A percentile compares a stretch with the other conserved stretches of the same genome.
Conservation (phyloP, 37 sponge, comb jelly and placozoan species). For the Halichondria panicea region DNA sequence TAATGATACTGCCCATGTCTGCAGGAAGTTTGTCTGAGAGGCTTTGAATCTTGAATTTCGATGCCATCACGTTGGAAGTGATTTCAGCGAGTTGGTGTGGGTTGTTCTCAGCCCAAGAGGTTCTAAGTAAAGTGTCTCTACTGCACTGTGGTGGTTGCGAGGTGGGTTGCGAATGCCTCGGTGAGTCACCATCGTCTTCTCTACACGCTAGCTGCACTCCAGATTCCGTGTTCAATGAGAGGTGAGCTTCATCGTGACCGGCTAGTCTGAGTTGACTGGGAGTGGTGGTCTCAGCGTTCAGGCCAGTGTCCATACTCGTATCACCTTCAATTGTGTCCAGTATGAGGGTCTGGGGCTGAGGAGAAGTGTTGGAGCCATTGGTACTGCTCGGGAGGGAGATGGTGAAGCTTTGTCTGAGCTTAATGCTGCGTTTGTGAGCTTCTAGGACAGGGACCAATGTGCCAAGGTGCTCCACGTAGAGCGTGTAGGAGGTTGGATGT, state of each 20-base stretch:
- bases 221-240: slow-evolving; percentile 61
- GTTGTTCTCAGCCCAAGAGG: slow-evolving; percentile 7
- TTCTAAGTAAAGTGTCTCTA: not conserved
- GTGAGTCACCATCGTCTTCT: slow-evolving; percentile 53
- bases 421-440: slow-evolving; percentile 63
- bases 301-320: not conserved
- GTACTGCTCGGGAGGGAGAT: slow-evolving; percentile 57
- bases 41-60: slow-evolving; percentile 88
- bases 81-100: slow-evolving; percentile 73
- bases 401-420: slow-evolving; percentile 77
- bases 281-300: slow-evolving; percentile 12
- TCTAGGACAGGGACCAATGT: slow-evolving; percentile 79
- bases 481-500: slow-evolving; percentile 79
- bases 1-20: slow-evolving; percentile 75
- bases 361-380: not conserved
- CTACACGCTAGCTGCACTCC: slow-evolving; percentile 58
- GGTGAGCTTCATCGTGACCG: slow-evolving; percentile 58
- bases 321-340: slow-evolving; percentile 28
- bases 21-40: slow-evolving; percentile 41
- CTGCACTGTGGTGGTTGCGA: not conserved
- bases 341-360: slow-evolving; percentile 17
- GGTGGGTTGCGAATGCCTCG: slow-evolving; percentile 10
- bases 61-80: slow-evolving; percentile 84
- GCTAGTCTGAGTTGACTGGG: slow-evolving; percentile 22
- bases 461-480: slow-evolving; percentile 91